A percentile compares a stretch with the other conserved stretches of the same genome.
Conservation (phyloP, 2,888 invertebrate genomes). For the Ophioninae sp. region DNA sequence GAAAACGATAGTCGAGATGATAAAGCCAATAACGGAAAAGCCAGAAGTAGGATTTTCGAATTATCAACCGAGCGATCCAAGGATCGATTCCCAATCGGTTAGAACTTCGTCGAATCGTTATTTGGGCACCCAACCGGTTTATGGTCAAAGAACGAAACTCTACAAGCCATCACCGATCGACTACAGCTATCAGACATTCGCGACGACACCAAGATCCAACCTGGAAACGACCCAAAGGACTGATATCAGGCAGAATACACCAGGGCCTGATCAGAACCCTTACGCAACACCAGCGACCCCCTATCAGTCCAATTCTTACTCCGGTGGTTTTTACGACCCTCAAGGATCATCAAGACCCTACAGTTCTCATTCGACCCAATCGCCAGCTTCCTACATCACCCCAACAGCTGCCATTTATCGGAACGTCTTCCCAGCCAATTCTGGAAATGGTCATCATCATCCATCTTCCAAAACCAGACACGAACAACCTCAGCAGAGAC, state of each 20-base stretch:
- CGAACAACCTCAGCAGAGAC: slow-evolving; percentile 29
- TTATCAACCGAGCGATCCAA: slow-evolving; percentile 24
- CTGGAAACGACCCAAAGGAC: slow-evolving; percentile 64
- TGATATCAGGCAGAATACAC: slow-evolving; percentile 50
- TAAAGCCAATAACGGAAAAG: slow-evolving; percentile 67
- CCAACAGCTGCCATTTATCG: slow-evolving; percentile 41
- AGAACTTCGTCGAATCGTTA: not conserved
- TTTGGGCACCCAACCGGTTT: slow-evolving; percentile 64
- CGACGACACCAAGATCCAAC: slow-evolving; percentile 34
- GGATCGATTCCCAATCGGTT: slow-evolving; percentile 26
- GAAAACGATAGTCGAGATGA: slow-evolving; percentile 75
- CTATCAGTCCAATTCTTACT: slow-evolving; percentile 20
- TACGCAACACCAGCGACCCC: slow-evolving; percentile 60
- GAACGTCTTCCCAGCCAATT: slow-evolving; percentile 8
- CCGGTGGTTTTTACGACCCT: slow-evolving; percentile 51
- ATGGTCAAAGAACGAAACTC: slow-evolving; percentile 75
- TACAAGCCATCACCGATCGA: slow-evolving; percentile 68
- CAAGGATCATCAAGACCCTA: slow-evolving; percentile 60
- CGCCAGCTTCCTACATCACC: slow-evolving; percentile 54
- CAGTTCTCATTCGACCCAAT: slow-evolving; percentile 53
- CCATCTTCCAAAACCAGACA: no score
- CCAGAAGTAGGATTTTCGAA: slow-evolving; percentile 20
- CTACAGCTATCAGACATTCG: slow-evolving; percentile 60
- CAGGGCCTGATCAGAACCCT: slow-evolving; percentile 27
- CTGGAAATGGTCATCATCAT: not conserved